Evolutionary conservation across 2,888 invertebrate genomes (phyloP).

Genomic region (Eretmocerus hayati): DNA sequence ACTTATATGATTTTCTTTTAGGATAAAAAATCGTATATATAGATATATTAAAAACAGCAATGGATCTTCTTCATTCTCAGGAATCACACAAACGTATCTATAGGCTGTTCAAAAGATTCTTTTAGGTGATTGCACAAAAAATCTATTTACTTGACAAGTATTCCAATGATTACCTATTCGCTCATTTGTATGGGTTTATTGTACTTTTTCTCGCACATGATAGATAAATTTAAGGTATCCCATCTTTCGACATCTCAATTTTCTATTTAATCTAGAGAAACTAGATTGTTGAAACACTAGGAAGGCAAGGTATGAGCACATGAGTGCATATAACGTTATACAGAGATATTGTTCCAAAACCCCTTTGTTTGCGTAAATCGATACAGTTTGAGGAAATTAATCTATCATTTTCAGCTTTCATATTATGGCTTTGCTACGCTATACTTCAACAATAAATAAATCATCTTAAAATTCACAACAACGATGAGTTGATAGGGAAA

Average conservation of each 20-base stretch:
- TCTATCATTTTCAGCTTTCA: too few species aligned
- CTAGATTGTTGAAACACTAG: conserved; percentile 13
- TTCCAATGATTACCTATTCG: too few species aligned
- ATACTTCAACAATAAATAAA: conserved; percentile 14
- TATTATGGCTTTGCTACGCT: too few species aligned
- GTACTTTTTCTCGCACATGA: conserved; percentile 7
- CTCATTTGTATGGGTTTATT: conserved; percentile 3
- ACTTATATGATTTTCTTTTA: conserved; percentile 8
- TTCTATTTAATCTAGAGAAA: conserved; percentile 13
- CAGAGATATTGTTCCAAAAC: too few species aligned
- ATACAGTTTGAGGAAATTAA: too few species aligned
- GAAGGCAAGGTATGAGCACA: conserved; percentile 14
- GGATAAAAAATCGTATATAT: conserved; percentile 13
- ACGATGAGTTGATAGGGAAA: conserved; percentile 15
- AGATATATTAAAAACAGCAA: conserved; percentile 14
- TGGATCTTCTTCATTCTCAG: conserved; percentile 9
- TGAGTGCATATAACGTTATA: conserved; percentile 13
- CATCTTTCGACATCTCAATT: conserved; percentile 1
- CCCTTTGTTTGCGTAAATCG: too few species aligned
- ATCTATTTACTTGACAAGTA: conserved; percentile 5
- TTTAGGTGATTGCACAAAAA: conserved; percentile 16
- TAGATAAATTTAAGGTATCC: conserved; percentile 10
- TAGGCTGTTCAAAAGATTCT: conserved; percentile 4
- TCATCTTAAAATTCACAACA: conserved; percentile 13
- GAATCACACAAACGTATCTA: too few species aligned